These are phyloP conservation scores for Aphelenchoides bicaudatus DNA, from an alignment of 2,888 invertebrate genomes.

Conservation along the genomic window DNA sequence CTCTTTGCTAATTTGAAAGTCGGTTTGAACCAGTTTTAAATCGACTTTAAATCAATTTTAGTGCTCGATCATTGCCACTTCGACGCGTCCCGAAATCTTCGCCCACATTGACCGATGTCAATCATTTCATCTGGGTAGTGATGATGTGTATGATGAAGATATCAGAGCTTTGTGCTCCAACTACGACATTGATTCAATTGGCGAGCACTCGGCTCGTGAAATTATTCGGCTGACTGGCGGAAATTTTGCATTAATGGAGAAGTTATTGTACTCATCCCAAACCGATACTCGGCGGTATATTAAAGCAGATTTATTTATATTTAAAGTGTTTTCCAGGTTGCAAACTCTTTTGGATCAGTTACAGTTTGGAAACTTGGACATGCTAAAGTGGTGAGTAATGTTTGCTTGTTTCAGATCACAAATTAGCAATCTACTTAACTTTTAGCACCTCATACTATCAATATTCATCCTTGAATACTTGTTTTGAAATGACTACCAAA, in stretches of 20 bases:
- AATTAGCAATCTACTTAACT: not conserved
- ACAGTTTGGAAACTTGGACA: not conserved
- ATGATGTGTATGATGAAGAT: conserved; percentile 8
- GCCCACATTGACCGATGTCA: conserved; percentile 6
- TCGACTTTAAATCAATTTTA: not conserved
- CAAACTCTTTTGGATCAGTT: conserved; percentile 1
- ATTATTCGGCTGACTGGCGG: conserved; percentile 11
- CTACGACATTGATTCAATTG: not conserved
- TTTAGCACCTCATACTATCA: not conserved
- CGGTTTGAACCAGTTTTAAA: conserved; percentile 3
- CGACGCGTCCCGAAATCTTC: conserved; percentile 2
- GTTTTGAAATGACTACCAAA: not conserved
- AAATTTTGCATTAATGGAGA: conserved; percentile 15
- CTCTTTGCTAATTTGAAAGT: conserved; percentile 13
- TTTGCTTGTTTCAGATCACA: not conserved
- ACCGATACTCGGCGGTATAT: conserved; percentile 1
- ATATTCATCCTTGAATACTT: conserved; percentile 7
- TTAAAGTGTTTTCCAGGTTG: not conserved
- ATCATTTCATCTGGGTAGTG: not conserved
- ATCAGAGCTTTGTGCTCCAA: not conserved
- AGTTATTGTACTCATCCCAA: not conserved
- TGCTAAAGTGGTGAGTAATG: not conserved
- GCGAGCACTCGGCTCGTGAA: conserved; percentile 7
- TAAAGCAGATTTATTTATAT: not conserved
- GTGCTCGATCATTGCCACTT: conserved; percentile 9